These are phyloP conservation scores for Tuta absoluta DNA, from an alignment of 2,888 invertebrate genomes.

Conservation along the genomic window DNA sequence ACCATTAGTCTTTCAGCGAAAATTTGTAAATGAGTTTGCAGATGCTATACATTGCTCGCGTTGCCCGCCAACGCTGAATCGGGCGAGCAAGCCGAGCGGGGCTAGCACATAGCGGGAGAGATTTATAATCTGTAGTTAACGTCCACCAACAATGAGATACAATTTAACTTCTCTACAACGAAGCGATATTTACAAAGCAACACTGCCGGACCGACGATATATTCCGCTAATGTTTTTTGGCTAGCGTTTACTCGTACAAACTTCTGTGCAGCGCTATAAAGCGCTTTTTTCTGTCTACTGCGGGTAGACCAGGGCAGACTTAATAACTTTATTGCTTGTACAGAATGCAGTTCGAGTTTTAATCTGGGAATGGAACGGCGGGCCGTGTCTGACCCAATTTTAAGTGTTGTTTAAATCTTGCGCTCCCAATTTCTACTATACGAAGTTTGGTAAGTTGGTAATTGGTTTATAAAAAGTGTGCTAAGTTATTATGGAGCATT, in stretches of 20 bases:
- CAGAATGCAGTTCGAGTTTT: slow-evolving; percentile 57
- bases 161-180: slow-evolving; percentile 67
- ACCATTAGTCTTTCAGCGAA: slow-evolving; percentile 41
- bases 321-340: slow-evolving; percentile 71
- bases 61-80: slow-evolving; percentile 33
- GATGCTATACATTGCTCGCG: slow-evolving; percentile 40
- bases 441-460: slow-evolving; percentile 44
- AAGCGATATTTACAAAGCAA: slow-evolving; percentile 67
- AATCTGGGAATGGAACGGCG: slow-evolving; percentile 52
- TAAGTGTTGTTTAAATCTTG: slow-evolving; percentile 18
- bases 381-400: slow-evolving; percentile 40
- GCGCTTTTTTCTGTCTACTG: slow-evolving; percentile 56
- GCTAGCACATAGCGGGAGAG: slow-evolving; percentile 52
- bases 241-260: slow-evolving; percentile 53
- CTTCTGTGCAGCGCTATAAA: slow-evolving; percentile 53
- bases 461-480: slow-evolving; percentile 28
- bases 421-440: slow-evolving; percentile 33
- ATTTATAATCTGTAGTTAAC: slow-evolving; percentile 74
- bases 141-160: slow-evolving; percentile 72
- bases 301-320: slow-evolving; percentile 57
- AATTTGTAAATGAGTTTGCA: slow-evolving; percentile 52
- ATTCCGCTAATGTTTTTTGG: slow-evolving; percentile 68
- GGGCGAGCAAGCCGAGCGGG: slow-evolving; percentile 28
- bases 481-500: neutral
- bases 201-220: slow-evolving; percentile 53